Conservation (phyloP, 2,888 invertebrate species). For the Hypselothyrea guttata region DNA sequence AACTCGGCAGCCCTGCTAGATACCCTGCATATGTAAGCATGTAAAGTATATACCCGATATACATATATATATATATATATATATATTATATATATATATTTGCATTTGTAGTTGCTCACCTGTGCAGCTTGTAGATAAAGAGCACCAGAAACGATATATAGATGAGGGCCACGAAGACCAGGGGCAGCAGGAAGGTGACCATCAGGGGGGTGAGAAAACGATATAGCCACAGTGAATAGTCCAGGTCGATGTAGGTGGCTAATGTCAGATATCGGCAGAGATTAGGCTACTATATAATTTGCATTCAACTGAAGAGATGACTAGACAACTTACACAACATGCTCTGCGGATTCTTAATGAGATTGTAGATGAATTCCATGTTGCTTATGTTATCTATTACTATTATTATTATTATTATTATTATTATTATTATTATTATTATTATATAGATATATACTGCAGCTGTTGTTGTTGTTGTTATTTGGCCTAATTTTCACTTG, state of each 20-base stretch:
- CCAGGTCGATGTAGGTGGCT: constrained; percentile 92
- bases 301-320: too few relatives aligned
- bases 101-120: constrained; percentile 83
- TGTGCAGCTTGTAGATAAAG: constrained; percentile 93
- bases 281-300: too few relatives aligned
- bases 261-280: too few relatives aligned
- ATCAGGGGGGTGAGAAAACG: constrained; percentile 92
- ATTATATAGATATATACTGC: constrained; percentile 5
- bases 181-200: constrained; percentile 92
- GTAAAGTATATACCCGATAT: neutral
- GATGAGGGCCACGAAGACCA: constrained; percentile 90
- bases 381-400: constrained; percentile 7
- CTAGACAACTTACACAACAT: constrained; percentile 76
- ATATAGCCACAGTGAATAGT: constrained; percentile 92
- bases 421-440: constrained; percentile 14
- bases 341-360: constrained; percentile 61
- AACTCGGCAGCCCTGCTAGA: too few relatives aligned
- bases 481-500: constrained; percentile 60
- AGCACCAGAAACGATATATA: constrained; percentile 92
- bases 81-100: constrained; percentile 6
- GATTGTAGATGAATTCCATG: constrained; percentile 76
- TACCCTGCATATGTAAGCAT: too few relatives aligned
- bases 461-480: constrained; percentile 34
- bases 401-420: constrained; percentile 11
- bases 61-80: constrained; percentile 1